phyloP scores from a whole-genome alignment of 2,113 vertebrate species.

The Odobenus rosmarus region DNA sequence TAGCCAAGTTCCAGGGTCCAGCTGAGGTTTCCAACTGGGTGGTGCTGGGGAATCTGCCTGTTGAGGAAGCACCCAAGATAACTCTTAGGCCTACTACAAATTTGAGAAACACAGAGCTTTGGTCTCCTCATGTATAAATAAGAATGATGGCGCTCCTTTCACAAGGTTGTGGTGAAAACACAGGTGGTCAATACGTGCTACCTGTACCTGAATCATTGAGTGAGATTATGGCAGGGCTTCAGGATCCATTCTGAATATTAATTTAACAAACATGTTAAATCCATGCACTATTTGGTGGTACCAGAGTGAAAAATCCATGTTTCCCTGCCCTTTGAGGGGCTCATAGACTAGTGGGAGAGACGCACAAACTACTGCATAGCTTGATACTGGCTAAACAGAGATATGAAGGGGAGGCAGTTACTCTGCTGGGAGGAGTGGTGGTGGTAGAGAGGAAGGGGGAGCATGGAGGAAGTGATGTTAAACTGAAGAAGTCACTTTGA shows the following conservation, averaged over 20 bases:
- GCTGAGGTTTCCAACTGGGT: slow-evolving; percentile 7
- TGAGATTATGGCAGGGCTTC: neutral
- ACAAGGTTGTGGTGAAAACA: slow-evolving; percentile 26
- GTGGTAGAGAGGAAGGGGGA: neutral
- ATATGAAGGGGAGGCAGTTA: neutral
- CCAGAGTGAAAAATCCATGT: slow-evolving; percentile 24
- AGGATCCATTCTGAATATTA: slow-evolving; percentile 35
- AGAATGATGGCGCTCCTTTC: neutral
- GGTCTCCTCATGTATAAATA: slow-evolving; percentile 37
- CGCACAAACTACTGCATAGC: neutral
- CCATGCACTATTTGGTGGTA: neutral
- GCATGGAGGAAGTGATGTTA: neutral
- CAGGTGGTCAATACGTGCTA: neutral
- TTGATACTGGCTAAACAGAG: slow-evolving; percentile 9
- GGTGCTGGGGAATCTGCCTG: neutral
- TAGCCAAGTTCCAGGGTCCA: neutral
- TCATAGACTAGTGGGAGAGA: neutral
- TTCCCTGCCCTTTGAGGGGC: neutral
- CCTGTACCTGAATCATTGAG: neutral
- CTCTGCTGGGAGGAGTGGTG: neutral
- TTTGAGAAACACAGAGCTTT: neutral
- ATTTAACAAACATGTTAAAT: slow-evolving; percentile 52
- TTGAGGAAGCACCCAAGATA: neutral
- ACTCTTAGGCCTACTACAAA: neutral
- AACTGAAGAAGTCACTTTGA: neutral